These are phyloP conservation scores for Cervus canadensis DNA, from an alignment of 2,113 vertebrate genomes.

Conservation along the genomic window DNA sequence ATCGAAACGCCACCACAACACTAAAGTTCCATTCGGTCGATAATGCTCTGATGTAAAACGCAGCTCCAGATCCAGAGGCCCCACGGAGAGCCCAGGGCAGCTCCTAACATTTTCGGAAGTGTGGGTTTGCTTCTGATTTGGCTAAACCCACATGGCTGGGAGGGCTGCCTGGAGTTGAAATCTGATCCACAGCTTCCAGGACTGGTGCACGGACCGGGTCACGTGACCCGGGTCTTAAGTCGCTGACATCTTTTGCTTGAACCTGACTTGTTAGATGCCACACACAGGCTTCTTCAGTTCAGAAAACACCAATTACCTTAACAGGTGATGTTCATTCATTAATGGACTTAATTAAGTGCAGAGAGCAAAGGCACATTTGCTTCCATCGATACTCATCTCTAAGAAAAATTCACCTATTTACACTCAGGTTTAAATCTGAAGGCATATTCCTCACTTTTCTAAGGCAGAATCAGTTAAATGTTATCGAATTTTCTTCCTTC, in stretches of 20 bases:
- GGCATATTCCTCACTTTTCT: neutral
- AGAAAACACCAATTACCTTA: neutral
- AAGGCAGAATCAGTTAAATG: neutral
- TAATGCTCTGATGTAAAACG: neutral
- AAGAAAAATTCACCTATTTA: neutral
- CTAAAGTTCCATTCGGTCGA: neutral
- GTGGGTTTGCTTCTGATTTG: neutral
- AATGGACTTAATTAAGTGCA: neutral
- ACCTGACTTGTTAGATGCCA: neutral
- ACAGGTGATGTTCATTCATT: neutral
- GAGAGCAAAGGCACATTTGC: neutral
- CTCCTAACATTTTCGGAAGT: neutral
- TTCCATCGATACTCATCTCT: neutral
- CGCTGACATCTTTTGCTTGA: constrained; percentile 27
- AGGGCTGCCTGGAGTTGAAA: constrained; percentile 46
- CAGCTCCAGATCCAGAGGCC: neutral
- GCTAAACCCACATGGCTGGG: constrained; percentile 6
- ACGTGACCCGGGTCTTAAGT: constrained; percentile 4
- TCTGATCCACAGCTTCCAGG: neutral
- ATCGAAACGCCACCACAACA: neutral
- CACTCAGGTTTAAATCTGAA: neutral
- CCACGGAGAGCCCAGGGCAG: fast-evolving
- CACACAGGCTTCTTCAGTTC: neutral
- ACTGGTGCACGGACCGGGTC: neutral
- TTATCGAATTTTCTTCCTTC: neutral